Conservation (phyloP, 30 jellyfish, hydroid and myxozoan genomes). For the Aurelia coerulea region DNA sequence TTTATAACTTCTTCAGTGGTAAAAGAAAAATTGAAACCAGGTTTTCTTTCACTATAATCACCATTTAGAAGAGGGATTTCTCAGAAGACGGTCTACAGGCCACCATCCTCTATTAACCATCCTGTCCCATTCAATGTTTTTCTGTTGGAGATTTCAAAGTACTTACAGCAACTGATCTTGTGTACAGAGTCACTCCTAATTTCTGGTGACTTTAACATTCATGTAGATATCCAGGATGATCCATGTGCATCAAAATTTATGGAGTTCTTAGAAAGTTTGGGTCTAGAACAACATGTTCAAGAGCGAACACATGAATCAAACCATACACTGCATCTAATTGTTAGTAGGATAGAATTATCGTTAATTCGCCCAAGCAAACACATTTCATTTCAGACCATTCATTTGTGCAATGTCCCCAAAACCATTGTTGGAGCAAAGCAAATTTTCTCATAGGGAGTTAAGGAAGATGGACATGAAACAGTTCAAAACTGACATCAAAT, state of each 20-base stretch:
- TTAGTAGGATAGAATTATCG: constrained; percentile 8
- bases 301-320: constrained; percentile 17
- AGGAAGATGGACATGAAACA: constrained; percentile 33
- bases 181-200: constrained; percentile 43
- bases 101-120: constrained; percentile 37
- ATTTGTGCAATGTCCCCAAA: constrained; percentile 9
- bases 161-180: constrained; percentile 19
- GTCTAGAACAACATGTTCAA: constrained; percentile 18
- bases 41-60: no score
- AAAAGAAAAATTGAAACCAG: no score
- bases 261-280: not conserved
- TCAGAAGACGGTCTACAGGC: constrained; percentile 23
- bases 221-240: constrained; percentile 11
- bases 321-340: constrained; percentile 3
- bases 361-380: not conserved
- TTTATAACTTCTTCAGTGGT: no score
- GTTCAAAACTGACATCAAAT: constrained; percentile 32
- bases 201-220: constrained; percentile 49
- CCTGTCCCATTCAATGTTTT: constrained; percentile 35
- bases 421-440: constrained; percentile 11
- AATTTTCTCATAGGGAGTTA: constrained; percentile 11
- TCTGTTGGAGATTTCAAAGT: constrained; percentile 5
- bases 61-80: no score
- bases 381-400: constrained; percentile 11
- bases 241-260: constrained; percentile 16